Conservation (phyloP, 2,113 vertebrate species). For the Chiloscyllium plagiosum region DNA sequence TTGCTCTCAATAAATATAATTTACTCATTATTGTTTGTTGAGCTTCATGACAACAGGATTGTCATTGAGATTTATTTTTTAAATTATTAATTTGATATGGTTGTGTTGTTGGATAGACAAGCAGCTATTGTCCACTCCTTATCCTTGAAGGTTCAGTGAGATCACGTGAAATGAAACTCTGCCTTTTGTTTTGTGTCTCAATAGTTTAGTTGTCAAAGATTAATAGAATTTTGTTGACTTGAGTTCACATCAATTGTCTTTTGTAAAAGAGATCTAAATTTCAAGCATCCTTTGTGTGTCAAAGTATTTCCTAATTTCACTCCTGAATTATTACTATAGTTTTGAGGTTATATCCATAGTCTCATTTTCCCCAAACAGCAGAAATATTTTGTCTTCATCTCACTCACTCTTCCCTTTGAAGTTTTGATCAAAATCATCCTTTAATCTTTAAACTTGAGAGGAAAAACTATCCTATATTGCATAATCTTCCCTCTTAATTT, state of each 20-base stretch:
- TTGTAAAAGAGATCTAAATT: background rate
- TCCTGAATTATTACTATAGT: too few species aligned
- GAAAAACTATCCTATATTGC: background rate
- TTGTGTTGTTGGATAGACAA: too few species aligned
- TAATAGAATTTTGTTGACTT: background rate
- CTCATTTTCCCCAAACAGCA: background rate
- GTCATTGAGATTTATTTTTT: too few species aligned
- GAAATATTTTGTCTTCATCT: background rate
- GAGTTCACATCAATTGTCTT: background rate
- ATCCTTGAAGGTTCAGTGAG: too few species aligned
- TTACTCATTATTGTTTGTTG: too few species aligned
- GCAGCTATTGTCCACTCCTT: too few species aligned
- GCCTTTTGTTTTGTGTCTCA: too few species aligned
- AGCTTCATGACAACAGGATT: too few species aligned
- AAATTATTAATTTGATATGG: too few species aligned
- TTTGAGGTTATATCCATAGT: background rate
- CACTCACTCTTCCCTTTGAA: background rate
- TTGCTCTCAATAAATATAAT: too few species aligned
- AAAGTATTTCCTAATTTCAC: background rate
- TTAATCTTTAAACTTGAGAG: background rate
- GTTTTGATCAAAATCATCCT: background rate
- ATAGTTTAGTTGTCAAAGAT: too few species aligned
- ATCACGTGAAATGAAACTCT: too few species aligned
- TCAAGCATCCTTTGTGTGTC: background rate
- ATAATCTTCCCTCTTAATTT: background rate